These are phyloP conservation scores for Maniola hyperantus DNA, from an alignment of 2,888 invertebrate species.

Conservation along the genomic window DNA sequence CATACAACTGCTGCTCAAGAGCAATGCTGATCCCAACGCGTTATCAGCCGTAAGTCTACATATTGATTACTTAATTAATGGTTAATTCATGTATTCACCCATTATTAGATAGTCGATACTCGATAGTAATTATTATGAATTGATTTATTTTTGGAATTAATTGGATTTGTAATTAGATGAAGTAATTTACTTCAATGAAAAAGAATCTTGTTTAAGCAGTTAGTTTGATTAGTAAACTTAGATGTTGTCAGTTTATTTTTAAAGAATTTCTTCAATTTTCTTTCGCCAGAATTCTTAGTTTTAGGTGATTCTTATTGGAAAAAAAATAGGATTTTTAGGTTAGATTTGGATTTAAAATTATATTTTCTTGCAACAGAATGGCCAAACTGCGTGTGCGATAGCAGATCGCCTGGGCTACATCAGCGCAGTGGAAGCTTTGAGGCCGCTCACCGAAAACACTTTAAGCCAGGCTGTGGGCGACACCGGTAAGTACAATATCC, in stretches of 20 bases:
- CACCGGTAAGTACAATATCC: constrained; percentile 15
- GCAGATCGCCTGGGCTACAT: constrained; percentile 98
- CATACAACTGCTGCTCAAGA: constrained; percentile 94
- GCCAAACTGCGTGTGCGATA: constrained; percentile 97
- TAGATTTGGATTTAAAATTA: constrained; percentile 10
- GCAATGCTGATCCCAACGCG: constrained; percentile 97
- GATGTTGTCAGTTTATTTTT: too few relatives aligned
- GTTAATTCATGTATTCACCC: neutral
- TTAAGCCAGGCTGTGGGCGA: constrained; percentile 79
- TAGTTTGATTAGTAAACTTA: too few relatives aligned
- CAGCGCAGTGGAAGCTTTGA: constrained; percentile 97
- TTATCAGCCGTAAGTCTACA: constrained; percentile 89
- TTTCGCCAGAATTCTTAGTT: too few relatives aligned
- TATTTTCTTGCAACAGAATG: constrained; percentile 89
- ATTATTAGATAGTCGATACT: neutral
- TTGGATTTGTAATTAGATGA: too few relatives aligned
- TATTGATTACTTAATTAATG: neutral
- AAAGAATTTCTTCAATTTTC: too few relatives aligned
- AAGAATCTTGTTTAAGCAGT: too few relatives aligned
- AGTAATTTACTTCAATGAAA: too few relatives aligned
- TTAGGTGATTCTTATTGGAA: too few relatives aligned
- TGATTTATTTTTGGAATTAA: too few relatives aligned
- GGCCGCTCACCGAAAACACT: constrained; percentile 91
- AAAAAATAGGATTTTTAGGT: neutral
- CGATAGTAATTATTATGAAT: neutral